These are phyloP conservation scores for Ceratothoa steindachneri DNA, from an alignment of 2,888 invertebrate genomes.

Conservation along the genomic window DNA sequence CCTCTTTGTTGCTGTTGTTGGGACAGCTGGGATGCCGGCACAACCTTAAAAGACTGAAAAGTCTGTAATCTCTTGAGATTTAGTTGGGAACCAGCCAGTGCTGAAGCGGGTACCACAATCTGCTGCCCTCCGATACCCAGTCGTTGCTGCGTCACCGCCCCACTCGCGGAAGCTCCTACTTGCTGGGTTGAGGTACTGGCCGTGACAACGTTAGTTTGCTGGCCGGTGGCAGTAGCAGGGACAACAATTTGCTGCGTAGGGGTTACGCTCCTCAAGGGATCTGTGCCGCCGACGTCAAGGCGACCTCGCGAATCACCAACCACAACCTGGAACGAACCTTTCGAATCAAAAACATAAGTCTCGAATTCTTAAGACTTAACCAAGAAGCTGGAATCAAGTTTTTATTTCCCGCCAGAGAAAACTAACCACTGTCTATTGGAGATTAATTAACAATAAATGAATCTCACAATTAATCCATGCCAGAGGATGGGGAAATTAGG, in stretches of 20 bases:
- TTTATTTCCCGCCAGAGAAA: background rate
- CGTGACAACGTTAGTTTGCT: background rate
- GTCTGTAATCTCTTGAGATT: constrained; percentile 39
- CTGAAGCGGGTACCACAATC: constrained; percentile 39
- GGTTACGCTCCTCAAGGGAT: background rate
- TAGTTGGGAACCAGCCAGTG: constrained; percentile 31
- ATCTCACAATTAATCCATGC: too few species aligned
- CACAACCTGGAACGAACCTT: background rate
- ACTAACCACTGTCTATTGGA: background rate
- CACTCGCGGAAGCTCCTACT: background rate
- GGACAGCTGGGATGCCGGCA: constrained; percentile 1
- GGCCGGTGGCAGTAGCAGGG: background rate
- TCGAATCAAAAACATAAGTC: too few species aligned
- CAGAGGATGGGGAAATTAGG: too few species aligned
- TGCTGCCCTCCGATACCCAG: constrained; percentile 23
- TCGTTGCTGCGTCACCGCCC: constrained; percentile 1
- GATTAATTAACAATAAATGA: too few species aligned
- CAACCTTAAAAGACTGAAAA: constrained; percentile 43
- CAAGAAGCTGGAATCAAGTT: background rate
- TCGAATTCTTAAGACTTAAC: background rate
- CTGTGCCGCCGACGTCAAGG: background rate
- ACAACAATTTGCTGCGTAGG: background rate
- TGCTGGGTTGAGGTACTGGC: background rate
- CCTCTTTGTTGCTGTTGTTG: constrained; percentile 4
- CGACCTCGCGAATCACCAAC: background rate